These are phyloP conservation scores for Drosophila oshimai DNA, from an alignment of 1,140 invertebrate genomes.

Conservation along the genomic window DNA sequence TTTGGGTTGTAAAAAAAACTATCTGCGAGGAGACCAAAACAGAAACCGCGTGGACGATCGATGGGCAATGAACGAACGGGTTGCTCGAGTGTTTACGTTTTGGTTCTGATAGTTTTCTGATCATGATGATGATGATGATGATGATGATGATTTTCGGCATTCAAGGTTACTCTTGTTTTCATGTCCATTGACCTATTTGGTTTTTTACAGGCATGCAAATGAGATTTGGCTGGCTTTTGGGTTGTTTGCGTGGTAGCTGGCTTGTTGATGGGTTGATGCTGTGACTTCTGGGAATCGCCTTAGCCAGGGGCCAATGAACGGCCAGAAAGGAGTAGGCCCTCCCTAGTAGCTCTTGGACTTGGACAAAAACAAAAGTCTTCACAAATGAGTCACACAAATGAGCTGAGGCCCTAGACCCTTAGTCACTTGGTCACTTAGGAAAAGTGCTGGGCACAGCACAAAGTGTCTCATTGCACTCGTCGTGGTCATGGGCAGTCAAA, in stretches of 20 bases:
- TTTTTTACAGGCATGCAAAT: slow-evolving; percentile 51
- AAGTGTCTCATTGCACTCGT: slow-evolving; percentile 9
- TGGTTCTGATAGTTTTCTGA: slow-evolving; percentile 36
- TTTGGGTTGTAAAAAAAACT: slow-evolving; percentile 17
- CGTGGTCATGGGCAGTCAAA: background rate
- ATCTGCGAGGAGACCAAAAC: slow-evolving; percentile 25
- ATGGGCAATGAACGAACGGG: background rate
- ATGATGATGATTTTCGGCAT: slow-evolving; percentile 43
- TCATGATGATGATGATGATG: too few species aligned
- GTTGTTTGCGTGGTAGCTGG: background rate
- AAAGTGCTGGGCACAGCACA: background rate
- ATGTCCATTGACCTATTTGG: slow-evolving; percentile 80
- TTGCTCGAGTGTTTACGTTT: slow-evolving; percentile 70
- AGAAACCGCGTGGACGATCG: slow-evolving; percentile 45
- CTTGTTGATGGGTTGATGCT: background rate
- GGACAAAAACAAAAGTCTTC: too few species aligned
- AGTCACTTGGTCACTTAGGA: slow-evolving; percentile 1
- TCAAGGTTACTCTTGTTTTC: slow-evolving; percentile 81
- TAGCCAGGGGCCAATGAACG: slow-evolving; percentile 4
- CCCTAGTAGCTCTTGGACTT: background rate
- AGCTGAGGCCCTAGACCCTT: background rate
- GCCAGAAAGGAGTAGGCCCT: background rate
- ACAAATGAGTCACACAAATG: background rate
- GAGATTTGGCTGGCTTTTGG: slow-evolving; percentile 3
- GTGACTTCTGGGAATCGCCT: background rate